Evolutionary conservation across 2,113 vertebrate species (phyloP).

Genomic region (Oncorhynchus clarkii): DNA sequence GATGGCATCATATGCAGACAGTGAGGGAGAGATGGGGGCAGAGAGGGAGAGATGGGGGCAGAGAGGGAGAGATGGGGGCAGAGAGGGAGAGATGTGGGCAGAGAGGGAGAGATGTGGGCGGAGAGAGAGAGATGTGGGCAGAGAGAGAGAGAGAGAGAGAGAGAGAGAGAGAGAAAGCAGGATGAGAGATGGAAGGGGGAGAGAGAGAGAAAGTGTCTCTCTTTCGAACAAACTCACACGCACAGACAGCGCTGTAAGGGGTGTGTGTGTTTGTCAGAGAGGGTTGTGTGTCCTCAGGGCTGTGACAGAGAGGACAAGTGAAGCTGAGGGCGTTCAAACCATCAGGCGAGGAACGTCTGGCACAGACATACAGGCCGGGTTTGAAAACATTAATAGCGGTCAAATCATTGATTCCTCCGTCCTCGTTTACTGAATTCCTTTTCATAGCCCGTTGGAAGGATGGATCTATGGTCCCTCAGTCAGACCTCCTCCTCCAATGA

Average conservation of each 20-base stretch:
- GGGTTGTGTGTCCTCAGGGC: conserved; percentile 6
- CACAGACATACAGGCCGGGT: not conserved
- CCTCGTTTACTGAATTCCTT: too few relatives aligned
- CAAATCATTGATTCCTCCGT: too few relatives aligned
- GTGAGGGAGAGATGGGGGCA: not conserved
- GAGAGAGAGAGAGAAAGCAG: not conserved
- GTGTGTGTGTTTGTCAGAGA: conserved; percentile 12
- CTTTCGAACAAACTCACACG: not conserved
- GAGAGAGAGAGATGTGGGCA: not conserved
- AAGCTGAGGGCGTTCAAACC: not conserved
- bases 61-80: not conserved
- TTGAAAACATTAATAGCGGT: too few relatives aligned
- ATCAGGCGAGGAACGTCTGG: not conserved
- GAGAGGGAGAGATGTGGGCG: not conserved
- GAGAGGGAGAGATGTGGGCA: too few relatives aligned
- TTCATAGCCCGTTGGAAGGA: too few relatives aligned
- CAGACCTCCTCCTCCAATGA: too few relatives aligned
- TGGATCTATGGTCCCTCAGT: too few relatives aligned
- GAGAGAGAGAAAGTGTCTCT: not conserved
- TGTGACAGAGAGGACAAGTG: not conserved
- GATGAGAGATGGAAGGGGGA: conserved; percentile 11
- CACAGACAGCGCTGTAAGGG: not conserved
- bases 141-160: not conserved
- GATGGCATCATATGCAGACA: not conserved
- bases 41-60: not conserved